Evolutionary conservation across 2,888 invertebrate species (phyloP), one percentile per base, ranked within the genome.

Genomic region (Neoscelio sp.): DNA sequence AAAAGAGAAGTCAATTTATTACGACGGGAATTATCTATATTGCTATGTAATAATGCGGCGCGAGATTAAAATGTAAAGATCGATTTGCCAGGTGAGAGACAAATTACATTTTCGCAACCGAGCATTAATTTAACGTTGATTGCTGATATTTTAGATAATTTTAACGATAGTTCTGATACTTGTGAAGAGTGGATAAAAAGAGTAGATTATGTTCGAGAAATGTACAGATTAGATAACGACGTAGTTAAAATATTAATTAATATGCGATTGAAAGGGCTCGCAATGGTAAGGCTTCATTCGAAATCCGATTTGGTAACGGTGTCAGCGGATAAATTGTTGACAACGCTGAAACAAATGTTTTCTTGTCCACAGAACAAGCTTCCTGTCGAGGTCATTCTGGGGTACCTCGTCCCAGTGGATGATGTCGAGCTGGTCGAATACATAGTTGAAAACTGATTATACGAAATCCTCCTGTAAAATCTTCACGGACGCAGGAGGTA

Each of bases 371-470:
- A 52, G 58, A 40, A 10, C 8, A 56, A 56, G 7, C 7, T 38
- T n/a, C 2, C 6, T 12, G 42, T 10, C 1, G 80, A 84, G 28
- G 62, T 35, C 1, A 75, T 75, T 10, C 6, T 71, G 0, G 75
- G 50, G 12, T 70, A 78, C 35, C 68, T 60, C 0, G 80, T 82
- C 7, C 75, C 79, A 0, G 76, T 82, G 1, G 26, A 30, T 0
- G 71, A 76, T 3, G 77, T 71, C 1, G 81, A 83, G 20, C 17
- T 82, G 1, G 42, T 82, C 4, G 78, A 82, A 6, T 79, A 75
- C 10, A 8, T 80, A 1, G 78, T 83, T 15, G 80, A 82, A n/a
- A n/a, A n/a, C n/a, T n/a, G n/a, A n/a, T n/a, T n/a, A n/a, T n/a
- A n/a, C n/a, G n/a, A n/a, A n/a, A n/a, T n/a, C n/a, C n/a, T n/a